Evolutionary conservation across 2,113 vertebrate species (phyloP), one percentile per base, ranked within the genome.

Genomic region (Austrofundulus limnaeus): DNA sequence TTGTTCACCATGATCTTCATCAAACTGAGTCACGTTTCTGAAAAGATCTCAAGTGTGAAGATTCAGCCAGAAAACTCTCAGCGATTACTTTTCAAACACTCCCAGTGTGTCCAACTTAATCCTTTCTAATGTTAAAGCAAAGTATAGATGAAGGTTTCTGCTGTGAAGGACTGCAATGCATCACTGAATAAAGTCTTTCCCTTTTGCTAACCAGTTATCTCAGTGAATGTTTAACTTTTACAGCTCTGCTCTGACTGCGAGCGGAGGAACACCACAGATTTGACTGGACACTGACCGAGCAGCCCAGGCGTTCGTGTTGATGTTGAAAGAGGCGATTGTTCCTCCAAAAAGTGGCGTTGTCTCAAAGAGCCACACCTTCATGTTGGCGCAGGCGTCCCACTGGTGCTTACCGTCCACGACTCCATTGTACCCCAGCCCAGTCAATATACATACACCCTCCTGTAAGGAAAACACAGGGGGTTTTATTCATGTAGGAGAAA

Each of bases 301-400:
- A 41, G 94, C 94, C 97, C 97, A 98, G 25, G 94, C 91, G 0
- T 98, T 98, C 34, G 96, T 98, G 89, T 98, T 98, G 84, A 92
- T 98, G 90, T 98, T 99, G 92, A 98, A 98, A 11, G 96, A 96
- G 15, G 90, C 75, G 17, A 99, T 99, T 63, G 96, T 99, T 69
- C 96, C 96, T 0, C 89, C 94, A 76, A 99, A 99, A 11, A 94
- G 92, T 0, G 96, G 95, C 0, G 92, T 97, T 17, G 96, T 98
- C 88, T 99, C 97, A n/a, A 93, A 99, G 47, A 94, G 82, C 95
- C 95, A 96, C 83, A 98, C 91, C 84, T 94, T 97, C 94, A 98
- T 96, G 75, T 99, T 99, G 75, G 96, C 95, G 68, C 96, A 99
- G 64, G 95, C 94, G 2, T 98, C 90, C 97, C 97, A 99, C 58